Conservation (phyloP, 2,797 vertebrate genomes). For the Leuciscus waleckii region DNA sequence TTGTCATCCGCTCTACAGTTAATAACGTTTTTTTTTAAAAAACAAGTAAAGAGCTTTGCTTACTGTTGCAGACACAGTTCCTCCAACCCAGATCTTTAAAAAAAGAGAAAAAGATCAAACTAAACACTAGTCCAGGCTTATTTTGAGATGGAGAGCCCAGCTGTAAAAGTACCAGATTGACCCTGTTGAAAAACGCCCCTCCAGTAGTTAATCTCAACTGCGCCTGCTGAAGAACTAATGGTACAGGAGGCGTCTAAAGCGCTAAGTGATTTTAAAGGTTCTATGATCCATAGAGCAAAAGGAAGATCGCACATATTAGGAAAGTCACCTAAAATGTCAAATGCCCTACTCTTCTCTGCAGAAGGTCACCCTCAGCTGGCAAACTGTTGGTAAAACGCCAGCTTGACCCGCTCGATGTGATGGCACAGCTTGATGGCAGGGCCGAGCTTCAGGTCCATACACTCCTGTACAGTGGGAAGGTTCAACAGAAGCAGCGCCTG, state of each 20-base stretch:
- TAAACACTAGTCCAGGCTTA: conserved; percentile 18
- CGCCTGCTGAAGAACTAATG: conserved; percentile 25
- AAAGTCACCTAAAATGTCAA: conserved; percentile 27
- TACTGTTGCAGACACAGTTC: conserved; percentile 50
- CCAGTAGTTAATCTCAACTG: conserved; percentile 27
- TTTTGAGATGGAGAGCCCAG: conserved; percentile 38
- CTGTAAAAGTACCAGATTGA: conserved; percentile 38
- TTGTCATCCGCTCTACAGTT: conserved; percentile 66
- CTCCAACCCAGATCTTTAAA: conserved; percentile 1
- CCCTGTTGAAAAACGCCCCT: conserved; percentile 33
- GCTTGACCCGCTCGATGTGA: conserved; percentile 97
- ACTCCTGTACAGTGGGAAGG: conserved; percentile 97
- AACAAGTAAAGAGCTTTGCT: conserved; percentile 48
- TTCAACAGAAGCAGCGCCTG: conserved; percentile 95
- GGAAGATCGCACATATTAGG: conserved; percentile 34
- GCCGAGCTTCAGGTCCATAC: conserved; percentile 98
- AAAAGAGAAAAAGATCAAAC: conserved; percentile 13
- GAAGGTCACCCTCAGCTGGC: conserved; percentile 80
- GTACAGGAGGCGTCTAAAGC: conserved; percentile 40
- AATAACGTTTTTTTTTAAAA: conserved; percentile 49
- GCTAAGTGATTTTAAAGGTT: conserved; percentile 40
- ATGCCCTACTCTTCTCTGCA: background rate
- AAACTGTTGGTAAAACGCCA: conserved; percentile 99
- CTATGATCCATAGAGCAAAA: conserved; percentile 21
- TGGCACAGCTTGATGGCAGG: conserved; percentile 98